Percentiles rank a stretch among this genome's conserved stretches.
Conservation (phyloP, 2,888 invertebrate genomes). For the Colletes collaris region DNA sequence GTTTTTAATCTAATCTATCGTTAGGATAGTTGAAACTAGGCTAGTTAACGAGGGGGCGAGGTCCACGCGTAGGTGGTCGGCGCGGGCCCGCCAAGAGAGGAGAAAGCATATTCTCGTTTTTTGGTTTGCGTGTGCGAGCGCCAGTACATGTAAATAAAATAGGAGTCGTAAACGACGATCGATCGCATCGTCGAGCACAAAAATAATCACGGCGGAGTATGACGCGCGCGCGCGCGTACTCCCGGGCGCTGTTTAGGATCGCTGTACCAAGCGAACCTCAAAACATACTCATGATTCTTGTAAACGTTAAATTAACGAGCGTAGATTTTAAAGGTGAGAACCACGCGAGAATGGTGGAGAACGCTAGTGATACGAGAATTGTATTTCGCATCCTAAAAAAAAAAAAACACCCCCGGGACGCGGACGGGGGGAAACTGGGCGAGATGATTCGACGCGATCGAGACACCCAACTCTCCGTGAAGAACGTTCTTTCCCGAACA, state of each 20-base stretch:
- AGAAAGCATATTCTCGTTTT: constrained; percentile 33
- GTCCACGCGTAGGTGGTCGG: not conserved
- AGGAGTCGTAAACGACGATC: constrained; percentile 43
- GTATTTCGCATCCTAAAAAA: not conserved
- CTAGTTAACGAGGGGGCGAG: constrained; percentile 14
- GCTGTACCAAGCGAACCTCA: constrained; percentile 20
- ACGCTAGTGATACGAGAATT: constrained; percentile 45
- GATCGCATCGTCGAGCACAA: constrained; percentile 68
- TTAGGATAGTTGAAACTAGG: constrained; percentile 46
- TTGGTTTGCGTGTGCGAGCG: constrained; percentile 51
- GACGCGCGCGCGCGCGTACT: constrained; percentile 9
- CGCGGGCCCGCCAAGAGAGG: not conserved
- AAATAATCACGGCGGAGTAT: constrained; percentile 35
- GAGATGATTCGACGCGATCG: too few species aligned
- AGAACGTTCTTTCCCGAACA: not conserved
- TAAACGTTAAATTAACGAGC: constrained; percentile 63
- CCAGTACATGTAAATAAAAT: constrained; percentile 74
- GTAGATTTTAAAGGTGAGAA: constrained; percentile 56
- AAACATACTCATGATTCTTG: constrained; percentile 68
- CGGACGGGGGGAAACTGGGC: too few species aligned
- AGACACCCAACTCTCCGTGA: too few species aligned
- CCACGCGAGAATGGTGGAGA: not conserved
- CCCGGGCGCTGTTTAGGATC: not conserved
- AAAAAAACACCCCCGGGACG: too few species aligned
- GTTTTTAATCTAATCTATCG: constrained; percentile 73